Percentiles rank a stretch among this genome's conserved stretches.
phyloP scores from a whole-genome alignment of 2,797 vertebrate genomes.

The Phalanger gymnotis region DNA sequence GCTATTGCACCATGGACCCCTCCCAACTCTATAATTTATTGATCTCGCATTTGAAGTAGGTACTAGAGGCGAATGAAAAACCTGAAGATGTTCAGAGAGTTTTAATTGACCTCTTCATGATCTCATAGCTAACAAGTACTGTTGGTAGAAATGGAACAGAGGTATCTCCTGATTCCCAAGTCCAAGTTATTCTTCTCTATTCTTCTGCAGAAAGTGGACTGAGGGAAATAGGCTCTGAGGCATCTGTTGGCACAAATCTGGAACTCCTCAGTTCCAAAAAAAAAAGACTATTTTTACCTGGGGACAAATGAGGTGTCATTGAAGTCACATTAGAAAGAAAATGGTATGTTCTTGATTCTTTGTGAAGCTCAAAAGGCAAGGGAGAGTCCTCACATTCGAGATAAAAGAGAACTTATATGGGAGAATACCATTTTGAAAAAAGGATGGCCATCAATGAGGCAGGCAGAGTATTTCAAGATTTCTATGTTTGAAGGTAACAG shows the following conservation, averaged over 20 bases:
- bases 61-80: background rate
- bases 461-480: background rate
- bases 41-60: background rate
- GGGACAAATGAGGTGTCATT: background rate
- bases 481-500: background rate
- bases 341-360: background rate
- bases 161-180: background rate
- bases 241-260: slow-evolving; percentile 2
- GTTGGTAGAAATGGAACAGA: background rate
- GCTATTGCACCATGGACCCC: background rate
- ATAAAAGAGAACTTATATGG: background rate
- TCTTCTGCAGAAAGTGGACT: background rate
- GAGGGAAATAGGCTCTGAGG: background rate
- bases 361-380: background rate
- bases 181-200: background rate
- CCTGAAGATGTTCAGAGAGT: background rate
- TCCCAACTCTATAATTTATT: background rate
- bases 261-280: background rate
- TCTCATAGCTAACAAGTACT: background rate
- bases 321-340: background rate
- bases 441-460: background rate
- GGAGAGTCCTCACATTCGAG: background rate
- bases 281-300: background rate
- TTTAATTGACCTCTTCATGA: background rate
- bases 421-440: background rate